Evolutionary conservation across 2,113 vertebrate genomes (phyloP).

Genomic region (Xiphorhynchus elegans): DNA sequence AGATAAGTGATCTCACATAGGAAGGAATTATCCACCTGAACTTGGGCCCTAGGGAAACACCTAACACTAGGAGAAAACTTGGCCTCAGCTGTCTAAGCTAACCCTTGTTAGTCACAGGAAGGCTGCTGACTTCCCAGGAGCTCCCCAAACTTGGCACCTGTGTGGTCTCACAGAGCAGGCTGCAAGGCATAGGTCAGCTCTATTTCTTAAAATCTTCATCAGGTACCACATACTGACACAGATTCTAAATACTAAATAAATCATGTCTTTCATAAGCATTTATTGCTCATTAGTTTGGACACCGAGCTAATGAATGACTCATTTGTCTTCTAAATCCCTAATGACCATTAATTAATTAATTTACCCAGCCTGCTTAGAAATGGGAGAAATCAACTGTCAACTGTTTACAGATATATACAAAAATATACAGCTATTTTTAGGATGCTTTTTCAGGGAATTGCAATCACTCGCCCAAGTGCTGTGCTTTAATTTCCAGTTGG

Average conservation of each 20-base stretch:
- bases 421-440: neutral
- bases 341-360: conserved; percentile 62
- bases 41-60: neutral
- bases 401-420: conserved; percentile 20
- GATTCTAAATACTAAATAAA: conserved; percentile 59
- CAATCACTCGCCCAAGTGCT: conserved; percentile 32
- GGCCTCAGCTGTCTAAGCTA: neutral
- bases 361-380: conserved; percentile 12
- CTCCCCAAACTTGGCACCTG: neutral
- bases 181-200: neutral
- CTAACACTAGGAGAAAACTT: neutral
- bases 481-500: conserved; percentile 25
- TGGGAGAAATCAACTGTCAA: conserved; percentile 17
- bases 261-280: conserved; percentile 65
- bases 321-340: conserved; percentile 64
- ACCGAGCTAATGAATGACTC: conserved; percentile 49
- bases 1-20: neutral
- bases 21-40: neutral
- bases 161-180: neutral
- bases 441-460: conserved; percentile 29
- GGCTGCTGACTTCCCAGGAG: neutral
- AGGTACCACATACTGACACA: neutral
- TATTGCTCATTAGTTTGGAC: conserved; percentile 67
- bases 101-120: neutral
- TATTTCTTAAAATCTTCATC: conserved; percentile 6